Evolutionary conservation across 2,113 vertebrate genomes (phyloP).

Genomic region (Pterophyllum scalare): DNA sequence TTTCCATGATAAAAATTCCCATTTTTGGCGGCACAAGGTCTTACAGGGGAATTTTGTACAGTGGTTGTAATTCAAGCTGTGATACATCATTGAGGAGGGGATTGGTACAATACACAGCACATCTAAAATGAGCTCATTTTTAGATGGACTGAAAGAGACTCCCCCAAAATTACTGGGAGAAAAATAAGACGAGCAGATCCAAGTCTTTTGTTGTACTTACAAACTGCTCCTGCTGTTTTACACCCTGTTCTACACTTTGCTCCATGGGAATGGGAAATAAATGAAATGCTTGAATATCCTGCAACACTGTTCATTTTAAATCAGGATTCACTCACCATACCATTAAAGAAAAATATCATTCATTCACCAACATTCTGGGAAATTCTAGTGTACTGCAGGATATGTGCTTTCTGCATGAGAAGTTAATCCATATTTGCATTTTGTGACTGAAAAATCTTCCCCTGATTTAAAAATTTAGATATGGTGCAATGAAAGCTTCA

Average conservation of each 20-base stretch:
- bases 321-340: not conserved
- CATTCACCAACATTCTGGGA: slow-evolving; percentile 7
- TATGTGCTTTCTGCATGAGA: slow-evolving; percentile 22
- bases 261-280: not conserved
- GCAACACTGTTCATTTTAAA: slow-evolving; percentile 24
- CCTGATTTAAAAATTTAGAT: slow-evolving; percentile 18
- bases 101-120: slow-evolving; percentile 12
- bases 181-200: slow-evolving; percentile 12
- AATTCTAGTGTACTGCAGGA: not conserved
- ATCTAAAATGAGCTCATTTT: slow-evolving; percentile 19
- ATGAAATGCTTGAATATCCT: not conserved
- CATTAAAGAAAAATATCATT: slow-evolving; percentile 11
- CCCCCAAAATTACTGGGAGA: slow-evolving; percentile 9
- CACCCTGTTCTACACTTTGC: not conserved
- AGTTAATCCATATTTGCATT: slow-evolving; percentile 25
- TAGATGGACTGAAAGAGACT: not conserved
- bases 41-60: slow-evolving; percentile 26
- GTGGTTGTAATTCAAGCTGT: slow-evolving; percentile 33
- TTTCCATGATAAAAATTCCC: slow-evolving; percentile 32
- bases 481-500: slow-evolving; percentile 20
- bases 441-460: slow-evolving; percentile 29
- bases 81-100: slow-evolving; percentile 26
- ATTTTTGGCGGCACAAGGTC: slow-evolving; percentile 23
- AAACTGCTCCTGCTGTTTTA: not conserved
- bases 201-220: not conserved